These are phyloP conservation scores for Cydia fagiglandana DNA, from an alignment of 1,140 invertebrate genomes.

Conservation along the genomic window DNA sequence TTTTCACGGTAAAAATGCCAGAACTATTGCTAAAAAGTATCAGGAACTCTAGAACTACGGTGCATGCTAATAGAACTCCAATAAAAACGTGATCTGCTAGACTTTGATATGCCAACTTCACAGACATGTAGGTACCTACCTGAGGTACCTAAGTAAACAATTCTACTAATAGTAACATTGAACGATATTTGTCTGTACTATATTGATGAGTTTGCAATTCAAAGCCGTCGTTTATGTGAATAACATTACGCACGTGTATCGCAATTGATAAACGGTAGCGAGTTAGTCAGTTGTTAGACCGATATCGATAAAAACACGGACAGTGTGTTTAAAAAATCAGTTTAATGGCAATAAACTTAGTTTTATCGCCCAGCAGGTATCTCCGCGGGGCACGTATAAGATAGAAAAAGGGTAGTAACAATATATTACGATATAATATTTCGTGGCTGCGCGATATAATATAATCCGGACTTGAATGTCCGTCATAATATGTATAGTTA, in stretches of 20 bases:
- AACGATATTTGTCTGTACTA: no score
- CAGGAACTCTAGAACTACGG: no score
- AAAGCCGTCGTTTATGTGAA: not conserved
- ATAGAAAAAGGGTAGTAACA: constrained; percentile 21
- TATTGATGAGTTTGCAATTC: no score
- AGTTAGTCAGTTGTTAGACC: not conserved
- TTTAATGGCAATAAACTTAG: constrained; percentile 11
- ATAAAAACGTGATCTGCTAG: no score
- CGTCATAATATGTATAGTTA: not conserved
- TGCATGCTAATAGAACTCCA: no score
- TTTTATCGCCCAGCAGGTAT: constrained; percentile 6
- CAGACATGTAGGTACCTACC: no score
- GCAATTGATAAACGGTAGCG: not conserved
- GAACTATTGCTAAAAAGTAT: no score
- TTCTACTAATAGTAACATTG: no score
- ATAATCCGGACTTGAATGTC: not conserved
- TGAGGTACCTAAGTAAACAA: no score
- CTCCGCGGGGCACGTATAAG: constrained; percentile 9
- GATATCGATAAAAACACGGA: constrained; percentile 2
- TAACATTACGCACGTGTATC: no score
- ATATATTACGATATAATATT: constrained; percentile 6
- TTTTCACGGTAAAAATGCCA: no score
- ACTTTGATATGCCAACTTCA: no score
- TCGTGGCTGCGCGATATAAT: not conserved
- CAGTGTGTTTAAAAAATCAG: not conserved